Evolutionary conservation across 2,888 invertebrate genomes (phyloP), one percentile per base, ranked within the genome.

Genomic region (Scaptomyza tumidula): DNA sequence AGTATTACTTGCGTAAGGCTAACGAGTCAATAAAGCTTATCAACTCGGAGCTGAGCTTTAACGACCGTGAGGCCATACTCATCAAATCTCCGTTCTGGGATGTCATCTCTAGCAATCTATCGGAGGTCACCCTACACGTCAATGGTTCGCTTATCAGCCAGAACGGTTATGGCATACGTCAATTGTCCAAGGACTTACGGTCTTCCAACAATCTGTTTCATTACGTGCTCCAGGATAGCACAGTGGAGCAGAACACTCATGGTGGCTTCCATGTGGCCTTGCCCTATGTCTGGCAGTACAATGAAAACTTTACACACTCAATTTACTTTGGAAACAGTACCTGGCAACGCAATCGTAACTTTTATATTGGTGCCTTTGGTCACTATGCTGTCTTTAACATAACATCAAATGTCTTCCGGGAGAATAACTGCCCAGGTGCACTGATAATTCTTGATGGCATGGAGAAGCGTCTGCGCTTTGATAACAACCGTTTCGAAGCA

Each of bases 131-230:
- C 0, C 95, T 99, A 73, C 97, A 97, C 93, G 94, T 99, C 2
- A 98, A 98, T 83, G 95, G 95, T 77, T 96, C 96, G 54, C 93
- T 96, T 64, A 96, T 99, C 41, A 95, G 95, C 0, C 96, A 97
- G 85, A 99, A 99, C 90, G 96, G 96, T 0, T 95, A 94, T 90
- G 98, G 98, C 13, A 95, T 99, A 71, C 94, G 95, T 59, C 98
- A 99, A 83, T 96, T 97, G 84, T 97, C 98, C 45, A 95, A 98
- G 88, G 98, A 99, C 92, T 94, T 99, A 81, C 95, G 98, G 78
- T 96, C 98, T 71, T 98, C 99, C 0, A 99, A 99, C 89, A 99
- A 99, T 93, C 93, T 99, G 1, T 99, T 98, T 93, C 98, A 99
- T 90, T 99, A 99, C 94, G 94, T 97, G 29, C 92, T 99, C 50